Evolutionary conservation across 2,797 vertebrate species (phyloP).

Genomic region (Trichosurus vulpecula): DNA sequence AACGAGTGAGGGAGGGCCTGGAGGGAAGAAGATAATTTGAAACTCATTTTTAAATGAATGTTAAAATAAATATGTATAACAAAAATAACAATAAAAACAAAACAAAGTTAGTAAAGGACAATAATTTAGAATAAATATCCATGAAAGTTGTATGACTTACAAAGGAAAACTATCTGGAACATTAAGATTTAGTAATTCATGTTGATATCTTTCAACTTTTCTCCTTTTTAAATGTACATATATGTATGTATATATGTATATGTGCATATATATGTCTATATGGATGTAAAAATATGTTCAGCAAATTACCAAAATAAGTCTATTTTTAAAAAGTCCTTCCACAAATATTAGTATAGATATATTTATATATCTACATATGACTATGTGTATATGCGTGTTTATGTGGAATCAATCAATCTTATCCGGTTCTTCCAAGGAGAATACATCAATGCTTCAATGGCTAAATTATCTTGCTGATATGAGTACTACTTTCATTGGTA

Average conservation of each 20-base stretch:
- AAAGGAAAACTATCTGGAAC: background rate
- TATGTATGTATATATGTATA: background rate
- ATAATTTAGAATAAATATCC: background rate
- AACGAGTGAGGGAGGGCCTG: fast-evolving
- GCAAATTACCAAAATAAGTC: background rate
- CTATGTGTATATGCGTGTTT: background rate
- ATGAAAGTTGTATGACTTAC: background rate
- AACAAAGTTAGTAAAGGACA: background rate
- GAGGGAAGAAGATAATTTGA: background rate
- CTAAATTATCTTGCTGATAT: background rate
- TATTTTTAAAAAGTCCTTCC: background rate
- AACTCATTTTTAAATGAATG: background rate
- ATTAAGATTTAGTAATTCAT: background rate
- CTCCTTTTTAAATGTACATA: background rate
- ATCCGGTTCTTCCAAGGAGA: background rate
- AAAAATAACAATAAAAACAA: background rate
- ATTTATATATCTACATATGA: background rate
- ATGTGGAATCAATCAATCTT: background rate
- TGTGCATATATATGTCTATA: background rate
- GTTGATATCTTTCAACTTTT: background rate
- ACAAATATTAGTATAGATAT: background rate
- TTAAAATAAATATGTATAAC: background rate
- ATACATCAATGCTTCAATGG: background rate
- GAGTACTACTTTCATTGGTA: background rate
- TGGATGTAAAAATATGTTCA: background rate